These are phyloP conservation scores for Apteryx mantelli DNA, from an alignment of 2,113 vertebrate species.

Conservation along the genomic window DNA sequence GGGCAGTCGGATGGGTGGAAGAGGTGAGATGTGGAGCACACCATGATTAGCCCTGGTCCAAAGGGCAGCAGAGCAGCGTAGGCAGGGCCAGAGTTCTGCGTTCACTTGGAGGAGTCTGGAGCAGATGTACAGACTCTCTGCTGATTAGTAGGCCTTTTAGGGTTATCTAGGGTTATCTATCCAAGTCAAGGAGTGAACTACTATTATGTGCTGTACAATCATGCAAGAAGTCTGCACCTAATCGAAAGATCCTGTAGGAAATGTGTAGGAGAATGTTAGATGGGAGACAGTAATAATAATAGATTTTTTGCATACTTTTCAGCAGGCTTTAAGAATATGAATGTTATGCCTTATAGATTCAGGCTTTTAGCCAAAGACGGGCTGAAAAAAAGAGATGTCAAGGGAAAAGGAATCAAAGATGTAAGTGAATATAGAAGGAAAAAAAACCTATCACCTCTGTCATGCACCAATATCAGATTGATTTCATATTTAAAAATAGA, in stretches of 20 bases:
- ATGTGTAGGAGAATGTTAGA: not conserved
- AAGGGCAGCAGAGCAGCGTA: not conserved
- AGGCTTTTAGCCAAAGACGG: not conserved
- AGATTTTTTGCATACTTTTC: not conserved
- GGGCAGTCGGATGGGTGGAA: not conserved
- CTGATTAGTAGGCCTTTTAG: not conserved
- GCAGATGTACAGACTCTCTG: not conserved
- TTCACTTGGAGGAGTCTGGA: not conserved
- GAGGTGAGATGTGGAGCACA: not conserved
- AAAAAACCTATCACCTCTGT: not conserved
- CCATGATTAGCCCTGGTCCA: rapidly evolving
- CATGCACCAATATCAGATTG: not conserved
- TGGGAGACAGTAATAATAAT: not conserved
- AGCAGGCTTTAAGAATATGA: not conserved
- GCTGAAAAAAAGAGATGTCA: not conserved
- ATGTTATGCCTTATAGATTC: not conserved
- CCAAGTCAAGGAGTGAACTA: not conserved
- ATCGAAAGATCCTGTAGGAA: not conserved
- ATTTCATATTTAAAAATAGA: slow-evolving; percentile 13
- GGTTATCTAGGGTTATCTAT: not conserved
- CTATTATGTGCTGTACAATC: not conserved
- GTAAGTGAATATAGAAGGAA: not conserved
- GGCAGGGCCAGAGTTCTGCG: not conserved
- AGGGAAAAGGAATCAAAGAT: not conserved
- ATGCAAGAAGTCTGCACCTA: not conserved